These are phyloP conservation scores for Hephaestus fuliginosus DNA, from an alignment of 2,797 vertebrate species.

Conservation along the genomic window DNA sequence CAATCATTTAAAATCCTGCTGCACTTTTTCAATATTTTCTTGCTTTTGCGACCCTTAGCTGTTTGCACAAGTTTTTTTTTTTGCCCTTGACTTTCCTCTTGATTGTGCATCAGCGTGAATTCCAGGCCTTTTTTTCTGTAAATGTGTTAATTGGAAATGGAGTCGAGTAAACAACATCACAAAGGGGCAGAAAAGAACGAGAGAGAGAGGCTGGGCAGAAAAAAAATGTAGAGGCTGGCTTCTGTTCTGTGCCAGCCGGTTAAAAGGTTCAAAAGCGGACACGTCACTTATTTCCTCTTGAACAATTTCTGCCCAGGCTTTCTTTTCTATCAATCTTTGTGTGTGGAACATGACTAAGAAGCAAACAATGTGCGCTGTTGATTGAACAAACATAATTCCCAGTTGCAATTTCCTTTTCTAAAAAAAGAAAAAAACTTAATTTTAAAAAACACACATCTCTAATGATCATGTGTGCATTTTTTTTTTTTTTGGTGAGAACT, in stretches of 20 bases:
- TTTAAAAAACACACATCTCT: neutral
- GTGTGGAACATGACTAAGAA: constrained; percentile 1
- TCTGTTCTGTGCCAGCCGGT: constrained; percentile 23
- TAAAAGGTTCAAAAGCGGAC: constrained; percentile 47
- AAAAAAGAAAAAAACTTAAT: neutral
- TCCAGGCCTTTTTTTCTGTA: neutral
- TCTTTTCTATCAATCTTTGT: neutral
- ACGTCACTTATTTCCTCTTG: constrained; percentile 13
- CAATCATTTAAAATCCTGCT: constrained; percentile 49
- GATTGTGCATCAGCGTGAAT: constrained; percentile 22
- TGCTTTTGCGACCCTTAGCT: constrained; percentile 21
- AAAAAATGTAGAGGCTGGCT: neutral
- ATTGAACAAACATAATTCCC: neutral
- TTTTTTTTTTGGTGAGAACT: constrained; percentile 9
- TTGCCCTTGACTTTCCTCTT: constrained; percentile 11
- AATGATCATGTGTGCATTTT: neutral
- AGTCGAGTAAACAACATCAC: constrained; percentile 46
- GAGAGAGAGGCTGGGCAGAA: neutral
- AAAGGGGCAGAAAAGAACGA: neutral
- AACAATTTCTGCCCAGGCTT: constrained; percentile 3
- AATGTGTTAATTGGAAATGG: constrained; percentile 39
- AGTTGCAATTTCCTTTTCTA: neutral
- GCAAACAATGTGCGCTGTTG: neutral
- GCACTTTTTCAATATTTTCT: constrained; percentile 7
- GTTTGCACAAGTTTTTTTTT: neutral